Evolutionary conservation across 1,140 invertebrate genomes (phyloP), one percentile per base, ranked within the genome.

Genomic region (Bombyx mori): DNA sequence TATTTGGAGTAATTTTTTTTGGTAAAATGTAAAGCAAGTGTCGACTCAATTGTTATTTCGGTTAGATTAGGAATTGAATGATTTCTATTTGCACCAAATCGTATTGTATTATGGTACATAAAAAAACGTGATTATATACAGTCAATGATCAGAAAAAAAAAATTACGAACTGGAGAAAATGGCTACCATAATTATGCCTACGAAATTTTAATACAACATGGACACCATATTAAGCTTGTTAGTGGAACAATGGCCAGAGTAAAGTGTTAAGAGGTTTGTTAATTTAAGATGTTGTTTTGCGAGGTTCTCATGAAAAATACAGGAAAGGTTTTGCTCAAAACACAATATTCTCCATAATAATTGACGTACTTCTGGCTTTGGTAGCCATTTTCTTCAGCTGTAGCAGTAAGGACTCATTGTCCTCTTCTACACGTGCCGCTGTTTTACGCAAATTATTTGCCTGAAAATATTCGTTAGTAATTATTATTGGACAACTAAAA

Each of bases 351-450:
- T 68, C 69, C 57, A 77, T 69, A 81, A 81, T 74, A 68, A 71
- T 73, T 75, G 77, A 88, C 91, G 86, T 93, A 93, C 92, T 93
- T 93, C 91, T 92, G 84, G 93, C 91, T 89, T 93, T 92, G 77
- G 92, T 92, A 86, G 95, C 95, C 94, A 97, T 95, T 92, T 96
- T 97, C 91, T 97, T 96, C 75, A 98, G 91, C 90, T 97, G 96
- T 87, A 96, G 90, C 79, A 94, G 92, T 85, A 98, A 90, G 58
- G 94, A 95, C 88, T 98, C 96, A 90, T 97, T 97, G 90, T 98
- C 96, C 82, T 97, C 95, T 89, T 98, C 96, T 74, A 97, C 91
- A 63, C 95, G 91, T 63, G 93, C 92, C 65, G 94, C 90, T 89
- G 96, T 96, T 90, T 94, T 96, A 82, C 95, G 91, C 74, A 96